phyloP scores from a whole-genome alignment of 2,888 invertebrate genomes.

The Ophion ventricosus region DNA sequence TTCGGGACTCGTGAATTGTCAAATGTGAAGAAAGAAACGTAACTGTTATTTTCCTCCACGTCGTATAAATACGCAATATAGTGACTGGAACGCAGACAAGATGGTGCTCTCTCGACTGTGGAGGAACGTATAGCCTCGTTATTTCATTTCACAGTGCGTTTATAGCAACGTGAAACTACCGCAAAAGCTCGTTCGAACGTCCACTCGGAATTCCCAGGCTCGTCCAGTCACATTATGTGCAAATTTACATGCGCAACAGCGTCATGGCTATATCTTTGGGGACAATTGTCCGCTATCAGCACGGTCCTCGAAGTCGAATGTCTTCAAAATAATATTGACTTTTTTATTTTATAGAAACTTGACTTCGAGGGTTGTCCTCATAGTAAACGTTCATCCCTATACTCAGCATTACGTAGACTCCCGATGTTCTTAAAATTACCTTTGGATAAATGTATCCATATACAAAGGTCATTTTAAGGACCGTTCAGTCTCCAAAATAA shows the following conservation, averaged over 20 bases:
- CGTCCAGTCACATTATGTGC: conserved; percentile 72
- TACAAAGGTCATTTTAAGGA: not conserved
- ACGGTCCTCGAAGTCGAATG: too few species aligned
- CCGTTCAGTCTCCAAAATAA: too few species aligned
- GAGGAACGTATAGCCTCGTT: not conserved
- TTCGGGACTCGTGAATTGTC: not conserved
- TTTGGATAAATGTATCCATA: too few species aligned
- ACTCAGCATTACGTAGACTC: too few species aligned
- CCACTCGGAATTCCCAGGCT: conserved; percentile 68
- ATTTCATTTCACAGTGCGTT: conserved; percentile 10
- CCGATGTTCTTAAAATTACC: too few species aligned
- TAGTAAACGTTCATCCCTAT: too few species aligned
- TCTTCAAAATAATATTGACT: too few species aligned
- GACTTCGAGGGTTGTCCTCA: too few species aligned
- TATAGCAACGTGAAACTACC: not conserved
- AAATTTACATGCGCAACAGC: conserved; percentile 69
- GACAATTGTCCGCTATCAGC: not conserved
- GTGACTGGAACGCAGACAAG: not conserved
- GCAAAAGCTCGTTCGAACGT: conserved; percentile 53
- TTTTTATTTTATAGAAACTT: too few species aligned
- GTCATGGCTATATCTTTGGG: conserved; percentile 27
- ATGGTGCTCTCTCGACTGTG: not conserved
- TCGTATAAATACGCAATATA: not conserved
- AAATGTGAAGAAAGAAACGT: not conserved
- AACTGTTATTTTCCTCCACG: not conserved